Conservation (phyloP, 2,113 vertebrate genomes). For the Halcyon senegalensis region DNA sequence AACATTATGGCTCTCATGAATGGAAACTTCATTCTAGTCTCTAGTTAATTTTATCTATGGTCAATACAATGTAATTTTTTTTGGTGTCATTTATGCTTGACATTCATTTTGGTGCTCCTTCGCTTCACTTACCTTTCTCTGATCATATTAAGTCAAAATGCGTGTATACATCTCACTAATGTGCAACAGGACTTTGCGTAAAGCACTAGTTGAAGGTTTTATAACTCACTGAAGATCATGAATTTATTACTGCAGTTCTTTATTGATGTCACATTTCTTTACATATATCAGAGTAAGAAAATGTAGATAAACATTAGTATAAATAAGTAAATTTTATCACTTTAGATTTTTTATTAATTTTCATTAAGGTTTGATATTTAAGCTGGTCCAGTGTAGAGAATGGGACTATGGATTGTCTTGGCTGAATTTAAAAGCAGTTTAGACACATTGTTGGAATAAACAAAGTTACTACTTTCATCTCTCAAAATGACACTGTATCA, state of each 20-base stretch:
- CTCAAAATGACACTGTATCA: background rate
- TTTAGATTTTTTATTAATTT: background rate
- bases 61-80: background rate
- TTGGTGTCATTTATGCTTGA: background rate
- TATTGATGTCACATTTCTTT: background rate
- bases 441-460: background rate
- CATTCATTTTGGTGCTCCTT: background rate
- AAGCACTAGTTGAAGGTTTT: background rate
- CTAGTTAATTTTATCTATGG: background rate
- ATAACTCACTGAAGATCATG: background rate
- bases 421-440: background rate
- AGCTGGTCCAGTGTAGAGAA: background rate
- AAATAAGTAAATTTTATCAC: background rate
- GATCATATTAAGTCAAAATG: background rate
- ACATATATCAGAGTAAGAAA: background rate
- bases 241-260: background rate
- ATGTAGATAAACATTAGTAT: background rate
- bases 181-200: background rate
- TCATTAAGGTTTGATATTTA: background rate
- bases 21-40: background rate
- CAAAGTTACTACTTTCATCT: background rate
- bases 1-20: background rate
- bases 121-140: background rate
- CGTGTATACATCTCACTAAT: background rate
- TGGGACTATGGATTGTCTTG: background rate